Evolutionary conservation across 2,888 invertebrate species (phyloP).

Genomic region (Megamerina dolium): DNA sequence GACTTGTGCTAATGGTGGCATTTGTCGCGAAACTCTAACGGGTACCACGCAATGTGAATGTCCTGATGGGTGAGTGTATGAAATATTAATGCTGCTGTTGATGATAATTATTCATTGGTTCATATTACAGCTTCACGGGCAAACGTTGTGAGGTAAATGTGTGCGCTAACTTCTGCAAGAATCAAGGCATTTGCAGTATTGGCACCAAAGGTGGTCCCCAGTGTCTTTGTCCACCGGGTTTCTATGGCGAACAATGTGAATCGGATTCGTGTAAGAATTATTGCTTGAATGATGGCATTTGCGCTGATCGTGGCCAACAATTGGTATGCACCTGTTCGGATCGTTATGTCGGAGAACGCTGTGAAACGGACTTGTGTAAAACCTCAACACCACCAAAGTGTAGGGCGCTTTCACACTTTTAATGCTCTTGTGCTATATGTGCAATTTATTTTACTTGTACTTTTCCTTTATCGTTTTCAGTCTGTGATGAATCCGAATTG

Average conservation of each 20-base stretch:
- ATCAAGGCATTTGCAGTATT: conserved; percentile 50
- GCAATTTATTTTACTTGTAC: too few species aligned
- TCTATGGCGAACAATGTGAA: conserved; percentile 52
- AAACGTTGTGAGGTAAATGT: conserved; percentile 57
- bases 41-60: conserved; percentile 53
- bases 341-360: conserved; percentile 48
- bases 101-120: not conserved
- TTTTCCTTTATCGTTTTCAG: too few species aligned
- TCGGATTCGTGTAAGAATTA: conserved; percentile 51
- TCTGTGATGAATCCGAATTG: conserved; percentile 39
- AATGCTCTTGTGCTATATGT: not conserved
- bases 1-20: conserved; percentile 58
- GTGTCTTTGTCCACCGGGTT: conserved; percentile 42
- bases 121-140: conserved; percentile 43
- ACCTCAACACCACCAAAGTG: conserved; percentile 43
- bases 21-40: conserved; percentile 51
- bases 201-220: conserved; percentile 43
- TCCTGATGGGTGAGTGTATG: conserved; percentile 50
- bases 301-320: conserved; percentile 32
- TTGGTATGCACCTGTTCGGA: conserved; percentile 41
- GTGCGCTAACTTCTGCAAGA: conserved; percentile 56
- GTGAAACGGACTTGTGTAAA: conserved; percentile 55
- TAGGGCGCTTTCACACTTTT: conserved; percentile 19
- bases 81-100: not conserved
- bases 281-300: conserved; percentile 55